Base-by-base conservation (phyloP, 2,888 invertebrate species). In the Phengaris arion region DNA sequence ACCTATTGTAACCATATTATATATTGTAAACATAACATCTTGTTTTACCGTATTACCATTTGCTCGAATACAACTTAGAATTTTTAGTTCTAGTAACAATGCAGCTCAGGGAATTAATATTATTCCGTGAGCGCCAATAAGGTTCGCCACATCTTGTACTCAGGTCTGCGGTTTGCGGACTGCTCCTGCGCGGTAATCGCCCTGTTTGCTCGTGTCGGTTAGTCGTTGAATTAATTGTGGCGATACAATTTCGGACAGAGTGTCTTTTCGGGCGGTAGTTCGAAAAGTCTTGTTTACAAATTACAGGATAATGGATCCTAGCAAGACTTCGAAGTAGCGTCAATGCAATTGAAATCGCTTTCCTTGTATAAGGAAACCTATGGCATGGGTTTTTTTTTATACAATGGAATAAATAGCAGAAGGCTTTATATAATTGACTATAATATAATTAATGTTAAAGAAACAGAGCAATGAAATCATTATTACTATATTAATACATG, bases 81-180 rank as follows among this genome's bases (percentile, higher is more conserved):
- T 64, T 64, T 64, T 64, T 64, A 64, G 9, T 35, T 35, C 35
- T 22, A 45, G 45, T 12, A 64, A 64, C 64, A 64, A 13, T 12
- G 45, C 35, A 12, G 64, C 45, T 64, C 64, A 6, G 35, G 64
- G 64, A 13, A 64, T 69, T 69, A 69, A 48, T 69, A 69, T 48
- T 69, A 69, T 48, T 48, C 69, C 9, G 46, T 69, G 46, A 46
- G 69, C 46, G 48, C 69, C 69, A 69, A 69, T 69, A 69, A 46
- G 69, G 46, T 69, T 69, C 48, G 15, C 70, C 70, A 52, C 51
- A 70, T 70, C 70, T 70, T 70, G 70, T 52, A 70, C 52, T 70
- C 70, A 15, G 51, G 70, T 51, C n/a, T 48, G 70, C 15, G 70
- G 70, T 10, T 70, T 70, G 51, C 22, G 51, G 51, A 13, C 52